Evolutionary conservation across 2,888 invertebrate species (phyloP), one percentile per base, ranked within the genome.

Genomic region (Augochlorella aurata): DNA sequence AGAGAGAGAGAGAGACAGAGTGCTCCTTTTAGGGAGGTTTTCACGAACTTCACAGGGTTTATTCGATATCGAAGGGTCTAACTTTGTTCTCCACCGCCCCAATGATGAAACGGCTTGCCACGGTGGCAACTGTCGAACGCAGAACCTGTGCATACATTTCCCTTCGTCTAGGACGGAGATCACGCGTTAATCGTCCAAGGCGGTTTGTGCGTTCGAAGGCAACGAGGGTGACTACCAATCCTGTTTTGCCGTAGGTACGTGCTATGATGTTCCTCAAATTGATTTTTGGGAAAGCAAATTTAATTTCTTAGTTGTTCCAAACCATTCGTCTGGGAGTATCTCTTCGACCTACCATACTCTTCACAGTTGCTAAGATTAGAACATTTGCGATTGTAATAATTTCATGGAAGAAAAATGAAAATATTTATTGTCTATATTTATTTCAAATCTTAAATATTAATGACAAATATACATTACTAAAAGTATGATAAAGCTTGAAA

Each of bases 131-230:
- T 82, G 79, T 89, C 85, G 84, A 86, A 88, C 81, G 82, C 87
- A 87, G 73, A 78, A 82, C 80, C 81, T 77, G 82, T 61, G 67
- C 85, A 38, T 65, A 69, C 63, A 44, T n/a, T 65, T 50, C 29
- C 52, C 49, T 78, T 72, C 68, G 78, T 68, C 74, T 74, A 71
- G 70, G 69, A 74, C 72, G 81, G 82, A 85, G 88, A 88, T 87
- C 87, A 89, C 80, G 85, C 50, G 85, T 58, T 87, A 87, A 83
- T 84, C 83, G 82, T 84, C 84, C 82, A 71, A 83, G 71, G 84
- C 82, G 82, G 87, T 87, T 89, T 85, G 85, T 86, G 88, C 83
- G 84, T 85, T 86, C 88, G 87, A 89, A 84, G 52, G 80, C 68
- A 71, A 77, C 61, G 63, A 65, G 68, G 83, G 79, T 74, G 73